Conservation (phyloP, 2,113 vertebrate species). For the Chloebia gouldiae region DNA sequence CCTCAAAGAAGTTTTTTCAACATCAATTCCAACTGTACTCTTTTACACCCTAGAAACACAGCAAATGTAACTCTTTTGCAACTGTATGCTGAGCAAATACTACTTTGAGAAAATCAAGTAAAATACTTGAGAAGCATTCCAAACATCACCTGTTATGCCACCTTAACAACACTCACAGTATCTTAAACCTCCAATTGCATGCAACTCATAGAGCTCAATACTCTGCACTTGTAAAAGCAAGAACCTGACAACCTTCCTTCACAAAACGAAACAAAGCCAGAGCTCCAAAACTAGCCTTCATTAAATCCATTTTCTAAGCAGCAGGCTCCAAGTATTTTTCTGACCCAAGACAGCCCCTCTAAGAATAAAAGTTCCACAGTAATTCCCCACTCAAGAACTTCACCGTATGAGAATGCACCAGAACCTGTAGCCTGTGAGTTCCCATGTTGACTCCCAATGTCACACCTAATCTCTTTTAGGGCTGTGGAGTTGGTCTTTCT, state of each 20-base stretch:
- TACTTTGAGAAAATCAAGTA: not conserved
- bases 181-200: not conserved
- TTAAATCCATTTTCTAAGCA: not conserved
- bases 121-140: not conserved
- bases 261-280: not conserved
- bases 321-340: not conserved
- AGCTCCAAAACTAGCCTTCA: not conserved
- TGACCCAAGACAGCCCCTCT: not conserved
- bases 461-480: not conserved
- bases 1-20: not conserved
- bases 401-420: not conserved
- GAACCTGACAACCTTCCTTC: not conserved
- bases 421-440: not conserved
- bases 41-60: not conserved
- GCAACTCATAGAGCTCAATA: not conserved
- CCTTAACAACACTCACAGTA: not conserved
- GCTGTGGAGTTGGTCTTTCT: not conserved
- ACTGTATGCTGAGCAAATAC: not conserved
- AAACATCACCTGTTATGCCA: not conserved
- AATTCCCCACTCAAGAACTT: not conserved
- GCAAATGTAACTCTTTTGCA: not conserved
- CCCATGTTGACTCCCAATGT: not conserved
- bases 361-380: not conserved
- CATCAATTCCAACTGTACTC: not conserved
- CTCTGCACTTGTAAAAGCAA: not conserved